Conservation (phyloP, 2,797 vertebrate species). For the Pangasius macronema region DNA sequence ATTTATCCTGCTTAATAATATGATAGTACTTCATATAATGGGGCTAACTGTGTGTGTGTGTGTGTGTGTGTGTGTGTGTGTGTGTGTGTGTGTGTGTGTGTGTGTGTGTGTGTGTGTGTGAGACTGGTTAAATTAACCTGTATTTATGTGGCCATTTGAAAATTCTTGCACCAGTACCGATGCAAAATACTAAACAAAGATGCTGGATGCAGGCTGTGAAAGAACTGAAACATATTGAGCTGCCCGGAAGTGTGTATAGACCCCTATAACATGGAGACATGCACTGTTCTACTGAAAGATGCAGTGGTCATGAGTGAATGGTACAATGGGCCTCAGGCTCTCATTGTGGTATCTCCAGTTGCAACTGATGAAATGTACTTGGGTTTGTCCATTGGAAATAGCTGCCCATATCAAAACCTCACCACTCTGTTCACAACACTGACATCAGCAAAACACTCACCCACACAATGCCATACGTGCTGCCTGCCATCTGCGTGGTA, state of each 20-base stretch:
- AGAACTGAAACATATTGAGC: not conserved
- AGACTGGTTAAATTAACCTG: not conserved
- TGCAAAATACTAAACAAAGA: not conserved
- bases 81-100: not conserved
- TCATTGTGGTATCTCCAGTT: not conserved
- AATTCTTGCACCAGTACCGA: not conserved
- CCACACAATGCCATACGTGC: constrained; percentile 1
- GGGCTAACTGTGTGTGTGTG: not conserved
- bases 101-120: not conserved
- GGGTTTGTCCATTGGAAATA: not conserved
- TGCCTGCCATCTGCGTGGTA: constrained; percentile 32
- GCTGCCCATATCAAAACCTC: not conserved
- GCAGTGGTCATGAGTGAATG: not conserved
- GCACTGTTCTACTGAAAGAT: not conserved
- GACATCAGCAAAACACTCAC: constrained; percentile 5
- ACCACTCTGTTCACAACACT: not conserved
- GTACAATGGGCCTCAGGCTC: not conserved
- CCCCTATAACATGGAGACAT: not conserved
- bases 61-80: constrained; percentile 1
- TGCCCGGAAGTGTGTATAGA: not conserved
- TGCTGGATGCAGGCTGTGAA: not conserved
- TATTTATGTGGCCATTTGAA: not conserved
- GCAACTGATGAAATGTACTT: not conserved
- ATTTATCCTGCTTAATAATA: not conserved
- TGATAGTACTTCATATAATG: not conserved